These are phyloP conservation scores for Paedocypris micromegethes DNA, from an alignment of 2,797 vertebrate species.

Conservation along the genomic window DNA sequence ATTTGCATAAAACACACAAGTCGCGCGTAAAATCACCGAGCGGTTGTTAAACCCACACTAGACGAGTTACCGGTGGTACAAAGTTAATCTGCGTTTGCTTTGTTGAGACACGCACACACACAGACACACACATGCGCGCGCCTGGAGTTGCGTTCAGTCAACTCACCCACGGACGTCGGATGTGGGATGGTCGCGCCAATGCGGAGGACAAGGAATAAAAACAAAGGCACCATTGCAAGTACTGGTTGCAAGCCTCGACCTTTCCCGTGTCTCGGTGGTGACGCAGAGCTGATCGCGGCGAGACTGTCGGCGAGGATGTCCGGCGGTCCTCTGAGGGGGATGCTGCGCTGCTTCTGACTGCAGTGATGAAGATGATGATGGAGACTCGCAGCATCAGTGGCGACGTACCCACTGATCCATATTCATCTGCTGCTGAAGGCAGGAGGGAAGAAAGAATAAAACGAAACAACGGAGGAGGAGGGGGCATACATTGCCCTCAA, in stretches of 20 bases:
- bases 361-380: slow-evolving; percentile 26
- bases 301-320: slow-evolving; percentile 9
- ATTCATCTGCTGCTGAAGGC: background rate
- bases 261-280: background rate
- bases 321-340: slow-evolving; percentile 9
- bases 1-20: slow-evolving; percentile 10
- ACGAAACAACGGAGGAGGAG: background rate
- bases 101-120: background rate
- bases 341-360: slow-evolving; percentile 21
- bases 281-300: background rate
- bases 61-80: background rate
- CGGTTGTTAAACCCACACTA: background rate
- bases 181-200: slow-evolving; percentile 44
- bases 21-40: background rate
- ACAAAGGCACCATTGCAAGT: slow-evolving; percentile 36
- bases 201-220: slow-evolving; percentile 42
- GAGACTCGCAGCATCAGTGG: slow-evolving; percentile 14
- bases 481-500: no score
- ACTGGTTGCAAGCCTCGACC: slow-evolving; percentile 3
- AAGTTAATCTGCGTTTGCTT: background rate
- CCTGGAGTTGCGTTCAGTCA: slow-evolving; percentile 3
- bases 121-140: background rate
- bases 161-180: slow-evolving; percentile 44
- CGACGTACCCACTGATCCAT: slow-evolving; percentile 9
- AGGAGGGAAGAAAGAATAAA: background rate